Evolutionary conservation across 2,113 vertebrate species (phyloP), one percentile per base, ranked within the genome.

Genomic region (Atherinomorus stipes): DNA sequence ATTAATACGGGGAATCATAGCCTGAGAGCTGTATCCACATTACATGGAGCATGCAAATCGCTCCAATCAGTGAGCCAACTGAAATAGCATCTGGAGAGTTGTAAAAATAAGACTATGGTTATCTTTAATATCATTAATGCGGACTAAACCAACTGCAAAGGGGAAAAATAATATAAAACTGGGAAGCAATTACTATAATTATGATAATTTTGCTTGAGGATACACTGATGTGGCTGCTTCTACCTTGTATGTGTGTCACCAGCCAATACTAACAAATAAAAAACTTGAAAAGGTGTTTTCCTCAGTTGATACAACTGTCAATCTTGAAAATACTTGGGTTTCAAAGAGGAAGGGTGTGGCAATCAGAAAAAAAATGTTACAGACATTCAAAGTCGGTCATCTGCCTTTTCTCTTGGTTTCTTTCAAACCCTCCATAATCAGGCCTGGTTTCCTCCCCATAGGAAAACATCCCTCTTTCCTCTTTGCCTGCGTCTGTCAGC

Each of bases 1-100:
- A 91, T 93, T 94, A 77, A 93, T 93, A 89, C 45, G 88, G 75
- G 81, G 90, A 92, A 92, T 89, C 90, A 91, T 85, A 86, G 77
- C 84, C 92, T 66, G 84, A 91, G 90, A 94, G 90, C 89, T 91
- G 89, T 88, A 92, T 87, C 84, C 84, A 76, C 61, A 86, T 94
- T 93, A 89, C 83, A 91, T 70, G 83, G 90, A 81, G 88, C 88
- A 93, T 88, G 79, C 86, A 87, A 93, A 93, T 92, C 76, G 86
- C 50, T 81, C 57, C 89, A 91, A 90, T 92, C 58, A 61, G 88
- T 74, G 83, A 74, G 85, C 85, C 83, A 88, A 91, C 87, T 90
- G 85, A 91, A 90, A 90, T 87, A 81, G 81, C 78, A 49, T 47
- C 76, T 73, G 83, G 76, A 86, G 77, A 84, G 83, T 81, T 89